Percentiles rank a stretch among this genome's conserved stretches.
Conservation (phyloP, 2,113 vertebrate genomes). For the Panurus biarmicus region DNA sequence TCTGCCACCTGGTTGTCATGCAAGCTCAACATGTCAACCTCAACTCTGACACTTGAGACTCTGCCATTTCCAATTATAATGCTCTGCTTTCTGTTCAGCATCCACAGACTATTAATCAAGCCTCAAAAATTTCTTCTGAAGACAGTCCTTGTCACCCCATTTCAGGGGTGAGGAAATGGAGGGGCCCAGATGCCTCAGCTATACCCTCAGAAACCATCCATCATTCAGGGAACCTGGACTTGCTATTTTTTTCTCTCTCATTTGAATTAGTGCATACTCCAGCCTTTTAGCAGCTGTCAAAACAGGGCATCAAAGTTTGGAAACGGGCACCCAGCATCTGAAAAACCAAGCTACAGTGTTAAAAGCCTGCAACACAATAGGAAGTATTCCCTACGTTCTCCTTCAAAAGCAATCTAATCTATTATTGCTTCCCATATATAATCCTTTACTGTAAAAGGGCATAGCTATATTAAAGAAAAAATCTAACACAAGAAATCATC, state of each 20-base stretch:
- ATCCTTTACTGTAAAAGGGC: neutral
- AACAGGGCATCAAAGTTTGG: neutral
- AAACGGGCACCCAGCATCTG: neutral
- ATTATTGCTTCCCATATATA: neutral
- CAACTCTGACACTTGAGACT: neutral
- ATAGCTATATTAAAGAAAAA: neutral
- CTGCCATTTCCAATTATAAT: constrained; percentile 17
- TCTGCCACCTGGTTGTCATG: neutral
- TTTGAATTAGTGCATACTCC: neutral
- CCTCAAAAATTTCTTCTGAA: neutral
- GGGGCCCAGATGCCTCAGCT: neutral
- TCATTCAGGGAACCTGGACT: neutral
- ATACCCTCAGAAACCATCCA: neutral
- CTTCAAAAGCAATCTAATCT: neutral
- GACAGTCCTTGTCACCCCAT: neutral
- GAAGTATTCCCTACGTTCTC: neutral
- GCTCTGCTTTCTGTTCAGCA: neutral
- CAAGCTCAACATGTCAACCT: neutral
- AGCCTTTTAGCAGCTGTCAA: neutral
- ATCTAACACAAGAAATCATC: neutral
- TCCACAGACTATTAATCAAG: neutral
- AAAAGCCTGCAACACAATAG: neutral
- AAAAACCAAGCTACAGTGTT: neutral
- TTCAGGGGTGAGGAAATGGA: neutral
- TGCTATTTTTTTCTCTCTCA: neutral